Conservation (phyloP, 2,113 vertebrate species). For the Penelope pileata region DNA sequence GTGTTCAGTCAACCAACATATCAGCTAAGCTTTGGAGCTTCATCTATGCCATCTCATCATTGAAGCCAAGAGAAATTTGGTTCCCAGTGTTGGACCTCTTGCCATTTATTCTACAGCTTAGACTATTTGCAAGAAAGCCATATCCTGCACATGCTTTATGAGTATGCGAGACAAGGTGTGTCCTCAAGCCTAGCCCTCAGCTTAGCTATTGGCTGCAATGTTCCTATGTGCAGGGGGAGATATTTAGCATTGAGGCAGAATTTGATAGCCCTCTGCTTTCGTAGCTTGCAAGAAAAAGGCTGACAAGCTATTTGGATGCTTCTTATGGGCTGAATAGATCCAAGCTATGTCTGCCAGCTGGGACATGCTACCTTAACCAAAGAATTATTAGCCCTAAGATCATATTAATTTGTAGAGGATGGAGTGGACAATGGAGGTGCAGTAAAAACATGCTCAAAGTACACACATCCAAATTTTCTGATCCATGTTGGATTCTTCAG, state of each 20-base stretch:
- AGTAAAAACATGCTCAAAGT: background rate
- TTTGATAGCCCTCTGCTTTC: background rate
- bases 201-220: background rate
- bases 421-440: background rate
- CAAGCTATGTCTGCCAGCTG: background rate
- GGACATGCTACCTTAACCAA: background rate
- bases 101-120: background rate
- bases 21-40: background rate
- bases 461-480: background rate
- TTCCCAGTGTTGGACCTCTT: background rate
- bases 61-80: background rate
- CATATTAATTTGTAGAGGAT: background rate
- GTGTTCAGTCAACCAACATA: background rate
- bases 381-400: background rate
- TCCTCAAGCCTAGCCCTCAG: background rate
- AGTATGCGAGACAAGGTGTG: background rate
- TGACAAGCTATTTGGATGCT: fast-evolving
- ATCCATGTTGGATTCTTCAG: background rate
- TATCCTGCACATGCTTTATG: background rate
- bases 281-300: background rate
- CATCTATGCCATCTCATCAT: background rate
- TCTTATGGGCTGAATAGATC: background rate
- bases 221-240: background rate
- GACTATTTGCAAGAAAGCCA: background rate
- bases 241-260: background rate